Evolutionary conservation across 2,113 vertebrate genomes (phyloP), one percentile per base, ranked within the genome.

Genomic region (Dermatemys mawii): DNA sequence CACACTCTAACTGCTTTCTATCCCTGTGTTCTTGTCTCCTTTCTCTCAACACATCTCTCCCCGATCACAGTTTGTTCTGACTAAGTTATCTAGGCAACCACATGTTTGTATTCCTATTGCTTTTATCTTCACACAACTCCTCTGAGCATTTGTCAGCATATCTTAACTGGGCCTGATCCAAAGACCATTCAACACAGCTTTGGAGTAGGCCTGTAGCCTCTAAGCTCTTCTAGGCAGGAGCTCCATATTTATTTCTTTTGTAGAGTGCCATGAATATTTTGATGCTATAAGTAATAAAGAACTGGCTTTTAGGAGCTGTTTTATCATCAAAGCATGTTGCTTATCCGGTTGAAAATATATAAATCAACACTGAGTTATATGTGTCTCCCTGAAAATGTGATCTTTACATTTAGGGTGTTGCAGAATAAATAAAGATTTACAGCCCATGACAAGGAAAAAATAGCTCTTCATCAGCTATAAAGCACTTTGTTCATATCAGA

Each of bases 331-430:
- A 83, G 41, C 22, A 83, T 44, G n/a, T 75, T n/a, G 6, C 38
- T 75, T 22, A 44, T 6, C 41, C 41, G 26, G 24, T 44, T 75
- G 22, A 75, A 75, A 75, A 26, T 75, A 46, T 44, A 44, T 24
- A 92, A 97, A 87, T 16, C 54, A 85, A 86, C 96, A 51, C 76
- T 51, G 95, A 94, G 70, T 21, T 92, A 50, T 46, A 88, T 76
- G 53, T 38, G n/a, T 54, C 92, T 92, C 38, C 93, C 83, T 17
- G 79, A 84, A 81, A 90, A 84, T 70, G 32, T 6, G 24, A 41
- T 82, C 84, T 95, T 95, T 60, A 88, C 86, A 78, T 93, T 88
- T 96, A 84, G 41, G 91, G 79, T 84, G 78, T 29, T 67, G 35
- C 32, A 78, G 67, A 67, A 0, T 1, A 76, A 91, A 67, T 75